Percentiles rank a stretch among this genome's conserved stretches.
phyloP scores from a whole-genome alignment of 2,888 invertebrate genomes.

The Drosophila suboccidentalis region DNA sequence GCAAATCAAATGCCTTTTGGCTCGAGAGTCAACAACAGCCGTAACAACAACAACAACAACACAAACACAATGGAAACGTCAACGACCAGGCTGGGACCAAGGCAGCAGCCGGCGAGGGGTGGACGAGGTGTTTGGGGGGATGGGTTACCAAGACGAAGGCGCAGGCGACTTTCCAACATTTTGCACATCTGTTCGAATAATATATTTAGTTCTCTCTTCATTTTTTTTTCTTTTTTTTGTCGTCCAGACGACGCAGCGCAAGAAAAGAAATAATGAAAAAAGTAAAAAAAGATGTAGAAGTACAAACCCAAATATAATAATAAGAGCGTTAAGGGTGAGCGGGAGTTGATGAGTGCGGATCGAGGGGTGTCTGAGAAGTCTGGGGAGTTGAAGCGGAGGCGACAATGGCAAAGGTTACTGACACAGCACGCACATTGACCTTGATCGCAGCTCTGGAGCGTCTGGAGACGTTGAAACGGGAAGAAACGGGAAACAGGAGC shows the following conservation, averaged over 20 bases:
- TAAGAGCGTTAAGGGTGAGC: slow-evolving; percentile 47
- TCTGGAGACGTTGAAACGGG: slow-evolving; percentile 51
- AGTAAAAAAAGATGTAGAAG: slow-evolving; percentile 45
- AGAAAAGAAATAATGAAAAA: slow-evolving; percentile 26
- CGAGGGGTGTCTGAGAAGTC: slow-evolving; percentile 45
- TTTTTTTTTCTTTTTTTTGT: slow-evolving; percentile 42
- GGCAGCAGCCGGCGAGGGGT: slow-evolving; percentile 8
- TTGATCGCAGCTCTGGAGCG: slow-evolving; percentile 66
- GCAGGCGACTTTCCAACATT: slow-evolving; percentile 65
- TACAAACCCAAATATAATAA: slow-evolving; percentile 75
- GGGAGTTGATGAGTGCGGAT: slow-evolving; percentile 25
- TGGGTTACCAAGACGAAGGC: slow-evolving; percentile 47
- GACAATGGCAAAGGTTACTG: slow-evolving; percentile 80
- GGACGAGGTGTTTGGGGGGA: not conserved
- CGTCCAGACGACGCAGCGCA: slow-evolving; percentile 62
- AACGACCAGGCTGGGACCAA: slow-evolving; percentile 42
- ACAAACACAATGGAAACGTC: slow-evolving; percentile 44
- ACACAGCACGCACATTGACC: slow-evolving; percentile 82
- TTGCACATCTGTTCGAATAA: slow-evolving; percentile 77
- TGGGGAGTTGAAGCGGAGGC: slow-evolving; percentile 52
- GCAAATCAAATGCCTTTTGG: slow-evolving; percentile 75
- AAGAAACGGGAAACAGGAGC: slow-evolving; percentile 27
- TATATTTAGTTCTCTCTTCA: slow-evolving; percentile 51
- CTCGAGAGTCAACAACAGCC: slow-evolving; percentile 65
- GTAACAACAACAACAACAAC: slow-evolving; percentile 19